Percentiles rank a stretch among this genome's conserved stretches.
Evolutionary conservation across 2,113 vertebrate species (phyloP).

Genomic region (Anoura caudifer): DNA sequence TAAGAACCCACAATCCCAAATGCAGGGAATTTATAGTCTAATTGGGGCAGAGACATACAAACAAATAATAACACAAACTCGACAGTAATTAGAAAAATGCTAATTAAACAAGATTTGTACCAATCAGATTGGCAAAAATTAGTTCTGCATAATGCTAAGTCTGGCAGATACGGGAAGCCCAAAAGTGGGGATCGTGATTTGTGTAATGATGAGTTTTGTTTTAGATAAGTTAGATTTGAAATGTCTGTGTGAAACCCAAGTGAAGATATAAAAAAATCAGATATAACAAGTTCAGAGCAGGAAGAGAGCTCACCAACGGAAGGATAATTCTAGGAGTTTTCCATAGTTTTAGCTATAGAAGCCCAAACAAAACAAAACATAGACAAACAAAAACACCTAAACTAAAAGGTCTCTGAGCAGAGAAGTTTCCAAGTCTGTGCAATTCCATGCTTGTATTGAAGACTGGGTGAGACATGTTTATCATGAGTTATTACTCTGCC

Average conservation of each 20-base stretch:
- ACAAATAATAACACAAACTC: not conserved
- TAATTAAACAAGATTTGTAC: not conserved
- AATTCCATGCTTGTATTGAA: not conserved
- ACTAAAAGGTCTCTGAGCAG: not conserved
- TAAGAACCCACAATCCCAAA: not conserved
- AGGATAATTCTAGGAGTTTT: not conserved
- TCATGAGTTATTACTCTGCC: not conserved
- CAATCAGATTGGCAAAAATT: not conserved
- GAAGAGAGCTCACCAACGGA: not conserved
- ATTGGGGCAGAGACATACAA: not conserved
- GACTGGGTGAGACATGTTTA: not conserved
- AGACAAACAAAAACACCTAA: not conserved
- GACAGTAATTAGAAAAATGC: not conserved
- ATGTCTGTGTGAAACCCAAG: not conserved
- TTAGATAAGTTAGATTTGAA: not conserved
- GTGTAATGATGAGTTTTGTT: not conserved
- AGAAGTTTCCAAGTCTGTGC: not conserved
- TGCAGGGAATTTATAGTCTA: not conserved
- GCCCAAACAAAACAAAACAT: not conserved
- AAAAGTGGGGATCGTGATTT: not conserved
- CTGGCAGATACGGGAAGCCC: not conserved
- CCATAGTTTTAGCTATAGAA: not conserved
- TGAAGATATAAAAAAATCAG: not conserved
- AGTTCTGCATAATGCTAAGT: not conserved
- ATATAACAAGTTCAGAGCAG: not conserved